These are phyloP conservation scores for Leptarthrus brevirostris DNA, from an alignment of 2,888 invertebrate species.

Conservation along the genomic window DNA sequence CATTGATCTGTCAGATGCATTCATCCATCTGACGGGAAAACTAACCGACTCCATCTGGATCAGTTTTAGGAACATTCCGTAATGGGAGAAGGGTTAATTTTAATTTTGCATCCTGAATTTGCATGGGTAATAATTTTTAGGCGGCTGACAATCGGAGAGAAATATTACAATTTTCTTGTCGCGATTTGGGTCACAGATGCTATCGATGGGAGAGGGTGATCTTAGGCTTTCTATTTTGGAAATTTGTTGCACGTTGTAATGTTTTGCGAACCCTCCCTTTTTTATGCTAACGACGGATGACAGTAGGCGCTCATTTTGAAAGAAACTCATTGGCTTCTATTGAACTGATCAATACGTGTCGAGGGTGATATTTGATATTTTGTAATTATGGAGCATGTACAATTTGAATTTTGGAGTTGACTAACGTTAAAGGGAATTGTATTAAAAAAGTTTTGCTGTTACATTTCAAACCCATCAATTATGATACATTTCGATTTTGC, in stretches of 20 bases:
- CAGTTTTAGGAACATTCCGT: too few relatives aligned
- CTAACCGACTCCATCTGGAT: neutral
- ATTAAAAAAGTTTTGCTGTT: too few relatives aligned
- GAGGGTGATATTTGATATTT: constrained; percentile 40
- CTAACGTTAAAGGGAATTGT: too few relatives aligned
- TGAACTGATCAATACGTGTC: constrained; percentile 10
- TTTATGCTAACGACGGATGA: neutral
- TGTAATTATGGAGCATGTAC: neutral
- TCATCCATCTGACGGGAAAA: neutral
- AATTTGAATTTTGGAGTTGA: constrained; percentile 31
- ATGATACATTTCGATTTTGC: too few relatives aligned
- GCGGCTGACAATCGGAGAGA: constrained; percentile 25
- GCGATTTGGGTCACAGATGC: constrained; percentile 48
- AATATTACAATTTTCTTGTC: constrained; percentile 32
- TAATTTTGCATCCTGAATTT: constrained; percentile 48
- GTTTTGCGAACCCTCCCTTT: neutral
- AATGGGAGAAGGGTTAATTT: constrained; percentile 49
- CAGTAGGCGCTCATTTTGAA: neutral
- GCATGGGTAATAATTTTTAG: constrained; percentile 54
- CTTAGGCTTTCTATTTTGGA: neutral
- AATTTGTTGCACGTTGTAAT: neutral
- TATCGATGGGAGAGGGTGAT: constrained; percentile 24
- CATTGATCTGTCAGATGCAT: constrained; percentile 23
- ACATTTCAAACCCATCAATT: too few relatives aligned
- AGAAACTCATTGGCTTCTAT: constrained; percentile 5